Percentiles rank a stretch among this genome's conserved stretches.
Conservation (phyloP, 1,140 invertebrate species). For the Diachasma alloeum region DNA sequence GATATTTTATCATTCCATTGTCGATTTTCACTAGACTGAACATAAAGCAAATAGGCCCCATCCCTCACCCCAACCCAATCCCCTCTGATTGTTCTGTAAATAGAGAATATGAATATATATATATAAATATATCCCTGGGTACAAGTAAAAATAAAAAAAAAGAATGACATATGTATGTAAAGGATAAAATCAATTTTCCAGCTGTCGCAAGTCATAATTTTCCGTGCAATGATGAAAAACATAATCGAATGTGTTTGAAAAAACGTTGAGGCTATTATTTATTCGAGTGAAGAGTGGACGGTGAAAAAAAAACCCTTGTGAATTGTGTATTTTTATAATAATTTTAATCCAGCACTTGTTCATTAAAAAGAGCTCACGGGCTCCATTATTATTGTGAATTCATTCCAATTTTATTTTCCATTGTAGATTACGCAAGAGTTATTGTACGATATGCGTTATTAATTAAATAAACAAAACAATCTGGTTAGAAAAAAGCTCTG, state of each 20-base stretch:
- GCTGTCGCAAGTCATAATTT: conserved; percentile 5
- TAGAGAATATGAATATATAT: conserved; percentile 11
- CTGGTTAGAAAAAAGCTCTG: background rate
- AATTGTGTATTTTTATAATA: conserved; percentile 63
- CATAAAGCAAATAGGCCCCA: background rate
- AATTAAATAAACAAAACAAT: background rate
- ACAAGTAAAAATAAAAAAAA: conserved; percentile 11
- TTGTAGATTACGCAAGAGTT: background rate
- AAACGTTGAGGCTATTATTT: background rate
- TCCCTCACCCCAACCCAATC: background rate
- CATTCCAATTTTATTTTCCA: conserved; percentile 1
- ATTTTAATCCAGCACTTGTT: conserved; percentile 43
- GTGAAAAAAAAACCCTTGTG: conserved; percentile 30
- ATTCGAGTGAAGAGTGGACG: conserved; percentile 11
- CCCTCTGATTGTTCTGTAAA: conserved; percentile 25
- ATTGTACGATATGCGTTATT: conserved; percentile 10
- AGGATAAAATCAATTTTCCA: conserved; percentile 2
- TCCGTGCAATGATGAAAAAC: background rate
- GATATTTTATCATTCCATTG: conserved; percentile 10
- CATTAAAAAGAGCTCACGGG: background rate
- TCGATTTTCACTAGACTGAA: conserved; percentile 5
- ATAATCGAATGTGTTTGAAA: background rate
- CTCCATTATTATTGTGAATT: background rate
- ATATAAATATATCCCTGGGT: background rate
- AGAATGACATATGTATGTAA: background rate